A percentile compares a stretch with the other conserved stretches of the same genome.
phyloP scores from a whole-genome alignment of 2,113 vertebrate genomes.

The Aegotheles bennettii region DNA sequence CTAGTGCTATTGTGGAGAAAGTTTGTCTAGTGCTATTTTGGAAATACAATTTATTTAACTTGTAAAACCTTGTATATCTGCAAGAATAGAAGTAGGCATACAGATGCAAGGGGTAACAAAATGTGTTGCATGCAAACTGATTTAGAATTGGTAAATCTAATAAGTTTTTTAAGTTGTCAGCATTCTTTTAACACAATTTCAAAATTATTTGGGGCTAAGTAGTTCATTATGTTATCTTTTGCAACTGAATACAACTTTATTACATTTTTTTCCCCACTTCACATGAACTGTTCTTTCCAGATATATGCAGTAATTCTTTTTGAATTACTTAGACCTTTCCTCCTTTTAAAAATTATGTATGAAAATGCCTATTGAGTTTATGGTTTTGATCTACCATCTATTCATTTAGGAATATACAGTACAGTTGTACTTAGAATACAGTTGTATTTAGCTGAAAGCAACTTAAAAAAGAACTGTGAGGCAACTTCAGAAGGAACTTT shows the following conservation, averaged over 20 bases:
- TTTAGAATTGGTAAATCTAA: not conserved
- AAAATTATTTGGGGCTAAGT: not conserved
- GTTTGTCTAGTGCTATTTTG: too few species aligned
- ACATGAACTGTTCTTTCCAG: not conserved
- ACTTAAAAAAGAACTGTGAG: not conserved
- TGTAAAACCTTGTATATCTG: not conserved
- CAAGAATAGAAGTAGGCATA: not conserved
- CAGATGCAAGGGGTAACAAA: not conserved
- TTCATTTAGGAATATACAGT: not conserved
- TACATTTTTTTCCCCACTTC: not conserved
- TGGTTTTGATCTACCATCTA: not conserved
- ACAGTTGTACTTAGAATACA: not conserved
- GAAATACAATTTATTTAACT: not conserved
- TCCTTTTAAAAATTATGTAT: not conserved
- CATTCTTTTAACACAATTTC: not conserved
- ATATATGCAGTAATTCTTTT: not conserved
- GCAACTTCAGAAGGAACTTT: not conserved
- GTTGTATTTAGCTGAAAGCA: not conserved
- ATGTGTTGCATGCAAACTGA: not conserved
- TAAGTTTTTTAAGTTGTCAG: not conserved
- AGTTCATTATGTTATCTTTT: not conserved
- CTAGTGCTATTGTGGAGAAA: not conserved
- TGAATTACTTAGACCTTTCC: not conserved
- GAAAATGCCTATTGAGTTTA: not conserved
- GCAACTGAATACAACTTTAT: not conserved